Percentiles rank a stretch among this genome's conserved stretches.
phyloP scores from a whole-genome alignment of 2,113 vertebrate genomes.

The Phocoena sinus region DNA sequence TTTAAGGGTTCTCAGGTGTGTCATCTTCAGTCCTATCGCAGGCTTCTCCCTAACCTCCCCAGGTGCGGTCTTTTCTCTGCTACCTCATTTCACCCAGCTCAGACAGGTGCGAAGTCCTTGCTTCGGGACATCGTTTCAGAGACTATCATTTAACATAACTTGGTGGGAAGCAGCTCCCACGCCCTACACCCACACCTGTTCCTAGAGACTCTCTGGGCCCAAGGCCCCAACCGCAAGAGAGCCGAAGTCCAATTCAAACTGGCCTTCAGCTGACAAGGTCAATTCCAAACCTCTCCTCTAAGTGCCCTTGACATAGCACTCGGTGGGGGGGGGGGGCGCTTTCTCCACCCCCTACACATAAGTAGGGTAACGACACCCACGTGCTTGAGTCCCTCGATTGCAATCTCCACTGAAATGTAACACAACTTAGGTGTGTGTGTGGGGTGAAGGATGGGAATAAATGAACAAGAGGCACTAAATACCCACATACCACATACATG shows the following conservation, averaged over 20 bases:
- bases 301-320: fast-evolving
- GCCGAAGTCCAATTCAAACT: not conserved
- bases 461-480: not conserved
- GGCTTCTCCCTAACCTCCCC: not conserved
- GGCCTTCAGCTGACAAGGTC: not conserved
- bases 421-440: not conserved
- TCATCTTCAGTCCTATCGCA: not conserved
- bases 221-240: fast-evolving
- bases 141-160: not conserved
- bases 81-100: not conserved
- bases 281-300: not conserved
- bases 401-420: not conserved
- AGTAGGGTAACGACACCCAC: fast-evolving
- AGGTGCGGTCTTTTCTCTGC: not conserved
- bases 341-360: fast-evolving
- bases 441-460: not conserved
- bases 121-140: not conserved
- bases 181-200: not conserved
- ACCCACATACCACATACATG: not conserved
- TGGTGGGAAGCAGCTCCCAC: not conserved
- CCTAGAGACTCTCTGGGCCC: fast-evolving
- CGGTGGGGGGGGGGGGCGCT: fast-evolving
- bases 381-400: fast-evolving
- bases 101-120: not conserved
- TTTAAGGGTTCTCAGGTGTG: not conserved